Evolutionary conservation across 2,888 invertebrate species (phyloP).

Genomic region (Micropterix aruncella): DNA sequence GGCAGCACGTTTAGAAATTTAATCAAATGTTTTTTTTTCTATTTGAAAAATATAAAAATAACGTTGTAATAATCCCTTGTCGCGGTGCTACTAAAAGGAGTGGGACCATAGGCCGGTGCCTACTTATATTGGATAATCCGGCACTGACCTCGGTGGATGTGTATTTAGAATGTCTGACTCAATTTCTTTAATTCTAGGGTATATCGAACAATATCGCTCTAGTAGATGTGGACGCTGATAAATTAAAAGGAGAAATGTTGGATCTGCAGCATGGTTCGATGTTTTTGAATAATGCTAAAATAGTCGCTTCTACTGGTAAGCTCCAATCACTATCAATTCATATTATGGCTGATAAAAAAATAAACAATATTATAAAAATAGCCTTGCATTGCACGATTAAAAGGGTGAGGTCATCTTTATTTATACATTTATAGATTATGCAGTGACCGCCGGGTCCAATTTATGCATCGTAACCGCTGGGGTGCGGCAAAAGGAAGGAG

Average conservation of each 20-base stretch:
- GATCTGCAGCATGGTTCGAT: constrained; percentile 82
- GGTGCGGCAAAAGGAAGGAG: constrained; percentile 80
- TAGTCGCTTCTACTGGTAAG: constrained; percentile 54
- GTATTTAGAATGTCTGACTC: too few relatives aligned
- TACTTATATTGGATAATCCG: too few relatives aligned
- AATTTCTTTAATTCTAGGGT: constrained; percentile 30
- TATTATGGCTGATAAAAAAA: background rate
- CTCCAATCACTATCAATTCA: background rate
- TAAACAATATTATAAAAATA: background rate
- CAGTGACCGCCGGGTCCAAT: constrained; percentile 62
- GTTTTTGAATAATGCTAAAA: constrained; percentile 67
- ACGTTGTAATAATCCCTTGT: too few relatives aligned
- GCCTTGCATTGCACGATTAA: background rate
- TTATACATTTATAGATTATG: constrained; percentile 49
- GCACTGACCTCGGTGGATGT: too few relatives aligned
- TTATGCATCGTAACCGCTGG: constrained; percentile 87
- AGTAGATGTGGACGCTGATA: constrained; percentile 70
- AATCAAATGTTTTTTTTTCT: too few relatives aligned
- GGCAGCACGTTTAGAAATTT: too few relatives aligned
- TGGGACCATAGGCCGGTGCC: too few relatives aligned
- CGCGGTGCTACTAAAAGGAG: too few relatives aligned
- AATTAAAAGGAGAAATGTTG: constrained; percentile 79
- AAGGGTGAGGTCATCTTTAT: too few relatives aligned
- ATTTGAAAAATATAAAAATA: too few relatives aligned
- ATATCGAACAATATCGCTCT: constrained; percentile 70